Evolutionary conservation across 2,888 invertebrate genomes (phyloP).

Genomic region (Leistus spinibarbis): DNA sequence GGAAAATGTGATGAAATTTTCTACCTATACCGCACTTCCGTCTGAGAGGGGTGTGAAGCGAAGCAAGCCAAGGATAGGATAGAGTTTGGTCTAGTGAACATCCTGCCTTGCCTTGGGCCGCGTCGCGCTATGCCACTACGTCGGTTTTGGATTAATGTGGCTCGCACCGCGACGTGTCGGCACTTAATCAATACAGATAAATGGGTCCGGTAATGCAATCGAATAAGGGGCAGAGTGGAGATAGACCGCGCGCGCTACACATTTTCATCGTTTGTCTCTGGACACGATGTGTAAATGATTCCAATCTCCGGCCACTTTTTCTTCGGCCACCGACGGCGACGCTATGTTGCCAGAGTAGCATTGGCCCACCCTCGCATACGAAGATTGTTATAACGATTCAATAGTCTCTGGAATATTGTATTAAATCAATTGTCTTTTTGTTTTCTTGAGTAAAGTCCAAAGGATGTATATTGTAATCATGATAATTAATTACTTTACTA

Average conservation of each 20-base stretch:
- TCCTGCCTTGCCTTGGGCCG: neutral
- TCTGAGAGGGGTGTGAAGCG: neutral
- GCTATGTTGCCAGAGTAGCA: neutral
- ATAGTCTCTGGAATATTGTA: too few relatives aligned
- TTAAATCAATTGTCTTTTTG: too few relatives aligned
- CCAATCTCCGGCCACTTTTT: constrained; percentile 22
- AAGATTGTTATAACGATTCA: too few relatives aligned
- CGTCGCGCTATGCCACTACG: neutral
- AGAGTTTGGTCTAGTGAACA: neutral
- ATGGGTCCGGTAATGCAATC: constrained; percentile 36
- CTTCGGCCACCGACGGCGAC: neutral
- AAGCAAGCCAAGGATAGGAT: too few relatives aligned
- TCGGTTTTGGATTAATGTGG: constrained; percentile 23
- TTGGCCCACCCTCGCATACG: neutral
- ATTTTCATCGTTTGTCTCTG: constrained; percentile 18
- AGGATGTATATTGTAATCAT: too few relatives aligned
- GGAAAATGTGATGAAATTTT: neutral
- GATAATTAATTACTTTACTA: too few relatives aligned
- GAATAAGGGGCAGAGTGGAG: neutral
- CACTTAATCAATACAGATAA: constrained; percentile 39
- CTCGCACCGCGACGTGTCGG: constrained; percentile 28
- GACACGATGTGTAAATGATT: constrained; percentile 36
- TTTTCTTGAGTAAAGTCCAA: too few relatives aligned
- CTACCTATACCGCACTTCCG: neutral
- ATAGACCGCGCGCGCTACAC: too few relatives aligned